Base-by-base conservation (phyloP, 2,797 vertebrate species). In the Sparus aurata region DNA sequence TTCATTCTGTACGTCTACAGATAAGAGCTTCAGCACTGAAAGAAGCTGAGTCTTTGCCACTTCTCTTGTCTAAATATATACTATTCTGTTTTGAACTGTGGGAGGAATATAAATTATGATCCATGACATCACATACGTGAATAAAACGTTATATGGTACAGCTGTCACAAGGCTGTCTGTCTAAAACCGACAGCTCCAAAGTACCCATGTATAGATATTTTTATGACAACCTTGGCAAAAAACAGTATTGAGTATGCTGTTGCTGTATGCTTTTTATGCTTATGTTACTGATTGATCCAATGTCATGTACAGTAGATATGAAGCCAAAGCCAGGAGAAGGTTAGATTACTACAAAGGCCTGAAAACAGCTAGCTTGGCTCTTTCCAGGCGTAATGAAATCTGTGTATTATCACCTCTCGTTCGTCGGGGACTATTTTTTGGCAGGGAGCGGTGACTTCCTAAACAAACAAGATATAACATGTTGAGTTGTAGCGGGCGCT, bases 1-100 rank as follows among this genome's bases (percentile, higher is more conserved):
- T 73, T 86, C 85, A 83, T 83, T 90, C 80, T 80, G 77, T 71
- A 54, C 18, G 67, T 85, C 81, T 77, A 72, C 61, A 84, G 85
- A 90, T 84, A 86, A 89, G 50, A 72, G 55, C 23, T 63, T 12
- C 52, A 57, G 46, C 72, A 84, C 86, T 69, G 68, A 84, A 81
- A 64, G 80, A 72, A 85, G 62, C 13, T 54, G 57, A 73, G 73
- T 3, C 17, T 43, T 75, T 65, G 75, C 71, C 76, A 61, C 73
- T 71, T 70, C 22, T 75, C 59, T 50, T 63, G 41, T 77, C 62
- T 86, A 77, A 85, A 86, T 78, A 83, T 85, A 84, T 34, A 66
- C 63, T 46, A 9, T 55, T 67, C 57, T 63, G 38, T 64, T 74
- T 49, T 73, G 27, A 79, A 62, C 52, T 53, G 41, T 12, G 46